phyloP scores from a whole-genome alignment of 2,113 vertebrate genomes.

The Caranx melampygus region DNA sequence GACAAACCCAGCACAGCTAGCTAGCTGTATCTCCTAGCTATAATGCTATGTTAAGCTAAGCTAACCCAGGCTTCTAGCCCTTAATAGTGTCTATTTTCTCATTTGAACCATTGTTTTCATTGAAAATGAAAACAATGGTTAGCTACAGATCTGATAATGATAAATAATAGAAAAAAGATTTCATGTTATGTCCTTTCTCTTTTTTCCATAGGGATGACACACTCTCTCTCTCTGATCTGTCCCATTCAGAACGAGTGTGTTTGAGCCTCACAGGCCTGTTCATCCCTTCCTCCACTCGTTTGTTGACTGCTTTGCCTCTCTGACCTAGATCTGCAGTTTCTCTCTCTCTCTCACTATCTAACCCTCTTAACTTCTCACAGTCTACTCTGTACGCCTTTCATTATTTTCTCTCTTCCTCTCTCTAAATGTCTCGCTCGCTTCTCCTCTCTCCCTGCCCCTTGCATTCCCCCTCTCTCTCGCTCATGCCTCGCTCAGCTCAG shows the following conservation, averaged over 20 bases:
- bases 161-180: constrained; percentile 16
- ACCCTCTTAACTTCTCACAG: constrained; percentile 71
- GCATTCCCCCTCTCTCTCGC: constrained; percentile 34
- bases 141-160: neutral
- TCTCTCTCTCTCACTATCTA: constrained; percentile 72
- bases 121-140: constrained; percentile 8
- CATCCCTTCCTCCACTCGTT: constrained; percentile 69
- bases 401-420: constrained; percentile 57
- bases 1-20: too few species aligned
- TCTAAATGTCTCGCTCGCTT: constrained; percentile 48
- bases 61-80: neutral
- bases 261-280: constrained; percentile 50
- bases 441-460: constrained; percentile 26
- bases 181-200: neutral
- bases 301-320: constrained; percentile 65
- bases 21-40: neutral
- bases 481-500: constrained; percentile 43
- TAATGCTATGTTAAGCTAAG: neutral
- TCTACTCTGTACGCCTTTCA: constrained; percentile 71
- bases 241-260: constrained; percentile 54
- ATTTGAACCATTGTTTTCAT: constrained; percentile 1
- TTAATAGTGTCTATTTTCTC: neutral
- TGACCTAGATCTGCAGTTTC: constrained; percentile 77
- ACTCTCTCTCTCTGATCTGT: constrained; percentile 34
- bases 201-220: constrained; percentile 15